Evolutionary conservation across 2,797 vertebrate species (phyloP).

Genomic region (Coregonus sp.): DNA sequence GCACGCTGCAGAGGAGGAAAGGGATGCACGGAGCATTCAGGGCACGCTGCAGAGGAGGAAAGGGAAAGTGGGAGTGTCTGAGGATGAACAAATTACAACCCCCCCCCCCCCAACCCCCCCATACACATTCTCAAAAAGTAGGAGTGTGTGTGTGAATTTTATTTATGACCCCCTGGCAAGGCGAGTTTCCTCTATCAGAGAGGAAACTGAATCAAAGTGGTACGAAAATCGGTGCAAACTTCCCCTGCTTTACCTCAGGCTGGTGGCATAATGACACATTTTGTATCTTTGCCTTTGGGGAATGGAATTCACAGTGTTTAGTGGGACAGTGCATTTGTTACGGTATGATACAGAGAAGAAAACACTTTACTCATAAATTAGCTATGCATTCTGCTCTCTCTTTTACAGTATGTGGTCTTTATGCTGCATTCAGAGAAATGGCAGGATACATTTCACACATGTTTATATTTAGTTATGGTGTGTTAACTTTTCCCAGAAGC

Average conservation of each 20-base stretch:
- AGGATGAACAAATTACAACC: background rate
- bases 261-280: background rate
- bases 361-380: background rate
- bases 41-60: background rate
- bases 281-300: background rate
- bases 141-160: conserved; percentile 24
- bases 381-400: background rate
- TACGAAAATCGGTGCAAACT: background rate
- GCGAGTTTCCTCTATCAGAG: conserved; percentile 61
- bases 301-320: background rate
- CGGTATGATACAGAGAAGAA: background rate
- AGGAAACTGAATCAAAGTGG: conserved; percentile 57
- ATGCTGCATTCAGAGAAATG: conserved; percentile 17
- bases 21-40: conserved; percentile 15
- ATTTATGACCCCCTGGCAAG: conserved; percentile 70
- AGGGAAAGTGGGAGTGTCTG: conserved; percentile 67
- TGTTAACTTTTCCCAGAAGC: conserved; percentile 20
- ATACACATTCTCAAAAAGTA: background rate
- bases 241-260: background rate
- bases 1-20: conserved; percentile 2
- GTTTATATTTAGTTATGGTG: conserved; percentile 62
- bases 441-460: conserved; percentile 23
- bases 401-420: background rate
- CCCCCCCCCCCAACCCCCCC: no score
- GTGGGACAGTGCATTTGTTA: conserved; percentile 1